These are phyloP conservation scores for Nineta flava DNA, from an alignment of 2,888 invertebrate species.

Conservation along the genomic window DNA sequence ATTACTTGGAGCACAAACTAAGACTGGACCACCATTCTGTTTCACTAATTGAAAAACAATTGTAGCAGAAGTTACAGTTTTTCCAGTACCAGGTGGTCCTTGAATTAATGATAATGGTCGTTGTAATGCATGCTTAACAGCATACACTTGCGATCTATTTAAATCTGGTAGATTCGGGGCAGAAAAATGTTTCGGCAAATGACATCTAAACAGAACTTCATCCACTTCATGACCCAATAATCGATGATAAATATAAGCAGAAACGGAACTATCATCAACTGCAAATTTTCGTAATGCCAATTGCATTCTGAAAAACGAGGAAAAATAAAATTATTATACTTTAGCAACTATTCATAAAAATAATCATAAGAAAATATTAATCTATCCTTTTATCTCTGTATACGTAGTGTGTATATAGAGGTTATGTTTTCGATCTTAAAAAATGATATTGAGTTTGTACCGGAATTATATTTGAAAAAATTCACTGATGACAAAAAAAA, in stretches of 20 bases:
- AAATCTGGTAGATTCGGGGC: slow-evolving; percentile 95
- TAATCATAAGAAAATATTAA: too few species aligned
- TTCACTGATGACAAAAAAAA: too few species aligned
- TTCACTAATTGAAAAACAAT: slow-evolving; percentile 96
- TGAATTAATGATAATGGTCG: slow-evolving; percentile 93
- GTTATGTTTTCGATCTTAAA: too few species aligned
- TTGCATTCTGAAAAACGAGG: slow-evolving; percentile 68
- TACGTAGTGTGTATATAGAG: too few species aligned
- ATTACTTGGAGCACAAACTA: slow-evolving; percentile 98
- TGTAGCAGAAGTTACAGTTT: slow-evolving; percentile 98
- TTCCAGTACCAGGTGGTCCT: slow-evolving; percentile 94
- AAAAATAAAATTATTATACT: slow-evolving; percentile 3
- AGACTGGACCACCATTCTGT: slow-evolving; percentile 83
- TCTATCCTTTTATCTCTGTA: too few species aligned
- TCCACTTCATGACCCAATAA: slow-evolving; percentile 89
- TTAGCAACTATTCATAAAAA: too few species aligned
- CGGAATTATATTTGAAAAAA: too few species aligned
- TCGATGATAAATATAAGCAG: slow-evolving; percentile 94
- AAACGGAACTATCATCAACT: slow-evolving; percentile 90
- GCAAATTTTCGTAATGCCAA: slow-evolving; percentile 88
- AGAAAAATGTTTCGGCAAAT: slow-evolving; percentile 90
- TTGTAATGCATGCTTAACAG: slow-evolving; percentile 95
- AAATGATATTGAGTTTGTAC: too few species aligned
- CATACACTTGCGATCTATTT: slow-evolving; percentile 95
- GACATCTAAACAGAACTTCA: slow-evolving; percentile 80